Base-by-base conservation (phyloP, 23 tunicate species). In the Trididemnum clinides region DNA sequence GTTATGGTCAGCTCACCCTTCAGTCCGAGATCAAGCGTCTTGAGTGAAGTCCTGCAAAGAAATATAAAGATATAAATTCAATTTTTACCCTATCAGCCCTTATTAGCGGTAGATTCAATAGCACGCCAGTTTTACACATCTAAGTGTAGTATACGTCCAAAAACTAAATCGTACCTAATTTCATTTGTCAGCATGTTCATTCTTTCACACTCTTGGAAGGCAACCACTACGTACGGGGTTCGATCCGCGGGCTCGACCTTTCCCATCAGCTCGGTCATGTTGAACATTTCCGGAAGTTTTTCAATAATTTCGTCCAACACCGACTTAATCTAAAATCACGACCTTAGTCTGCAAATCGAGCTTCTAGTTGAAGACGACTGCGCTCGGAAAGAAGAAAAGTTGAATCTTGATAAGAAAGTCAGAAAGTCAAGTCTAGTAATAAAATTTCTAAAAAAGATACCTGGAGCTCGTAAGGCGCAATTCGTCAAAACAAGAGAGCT, bases 1-100 rank as follows among this genome's bases (percentile, higher is more conserved):
- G 99, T 95, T 65, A 95, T 95, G 29, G 99, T 95, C 64, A 95
- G 58, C 38, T 95, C 99, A n/a, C 99, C 99, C 51, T 95, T 95
- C 92, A 95, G 50, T 0, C 99, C 99, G 5, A 95, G 84, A 81
- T 94, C 98, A 51, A 94, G 64, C 32, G 95, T 85, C 75, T 94
- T 94, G 82, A 94, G 79, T 36, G 98, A 82, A 15, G 98, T 71
- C 37, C 98, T 93, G 33, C 20, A 59, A n/a, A n/a, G n/a, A n/a
- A n/a, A n/a, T n/a, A n/a, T n/a, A n/a, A n/a, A n/a, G n/a, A n/a
- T n/a, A n/a, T n/a, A n/a, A n/a, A n/a, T n/a, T n/a, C n/a, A n/a
- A n/a, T n/a, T n/a, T n/a, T n/a, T n/a, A n/a, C n/a, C n/a, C n/a
- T n/a, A n/a, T n/a, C n/a, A n/a, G n/a, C n/a, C n/a, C n/a, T n/a